Evolutionary conservation across 2,113 vertebrate species (phyloP).

Genomic region (Nibea coibor): DNA sequence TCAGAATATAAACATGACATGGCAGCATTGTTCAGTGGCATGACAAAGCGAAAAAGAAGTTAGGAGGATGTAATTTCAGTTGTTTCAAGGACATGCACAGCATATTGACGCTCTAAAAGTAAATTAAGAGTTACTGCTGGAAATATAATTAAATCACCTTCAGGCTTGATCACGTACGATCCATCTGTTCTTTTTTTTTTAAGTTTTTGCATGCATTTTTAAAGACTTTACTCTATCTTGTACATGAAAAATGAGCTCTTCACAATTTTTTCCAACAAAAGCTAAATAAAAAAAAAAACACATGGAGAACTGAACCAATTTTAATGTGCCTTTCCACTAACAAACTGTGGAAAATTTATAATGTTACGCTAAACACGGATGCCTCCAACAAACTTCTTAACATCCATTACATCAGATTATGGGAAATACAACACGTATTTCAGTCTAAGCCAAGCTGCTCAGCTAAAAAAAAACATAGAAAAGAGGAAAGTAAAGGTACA

Average conservation of each 20-base stretch:
- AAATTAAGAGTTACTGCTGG: not conserved
- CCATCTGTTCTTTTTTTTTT: not conserved
- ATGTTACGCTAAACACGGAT: not conserved
- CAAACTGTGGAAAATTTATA: not conserved
- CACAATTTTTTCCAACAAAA: constrained; percentile 7
- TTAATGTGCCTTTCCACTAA: constrained; percentile 6
- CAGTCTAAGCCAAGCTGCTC: constrained; percentile 12
- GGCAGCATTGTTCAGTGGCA: not conserved
- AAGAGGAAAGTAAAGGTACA: constrained; percentile 18
- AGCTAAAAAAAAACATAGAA: constrained; percentile 6
- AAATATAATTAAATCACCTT: not conserved
- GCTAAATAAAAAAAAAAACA: constrained; percentile 16
- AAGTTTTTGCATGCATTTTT: constrained; percentile 21
- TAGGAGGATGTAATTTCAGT: not conserved
- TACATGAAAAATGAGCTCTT: constrained; percentile 20
- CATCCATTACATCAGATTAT: constrained; percentile 17
- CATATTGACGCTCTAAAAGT: not conserved
- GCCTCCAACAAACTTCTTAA: constrained; percentile 19
- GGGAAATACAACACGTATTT: constrained; percentile 6
- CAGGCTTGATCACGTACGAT: not conserved
- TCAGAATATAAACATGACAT: not conserved
- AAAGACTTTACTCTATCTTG: not conserved
- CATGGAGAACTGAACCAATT: constrained; percentile 19
- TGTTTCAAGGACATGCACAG: not conserved
- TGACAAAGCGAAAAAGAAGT: not conserved